phyloP scores from a whole-genome alignment of 2,888 invertebrate species.

The Catocala sponsa region DNA sequence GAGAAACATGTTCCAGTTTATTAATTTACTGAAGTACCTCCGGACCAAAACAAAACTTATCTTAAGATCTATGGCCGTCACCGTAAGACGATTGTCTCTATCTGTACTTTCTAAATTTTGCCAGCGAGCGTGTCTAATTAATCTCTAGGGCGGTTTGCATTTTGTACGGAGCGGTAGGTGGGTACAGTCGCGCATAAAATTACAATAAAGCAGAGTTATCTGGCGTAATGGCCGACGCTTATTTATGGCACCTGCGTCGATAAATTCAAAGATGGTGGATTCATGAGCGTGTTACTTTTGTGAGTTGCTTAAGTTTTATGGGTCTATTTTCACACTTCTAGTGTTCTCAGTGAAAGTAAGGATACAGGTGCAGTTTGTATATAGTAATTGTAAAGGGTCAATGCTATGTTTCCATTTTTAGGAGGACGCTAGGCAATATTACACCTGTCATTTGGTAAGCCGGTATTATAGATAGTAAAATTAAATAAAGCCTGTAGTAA shows the following conservation, averaged over 20 bases:
- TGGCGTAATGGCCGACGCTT: conserved; percentile 66
- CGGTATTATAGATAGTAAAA: too few relatives aligned
- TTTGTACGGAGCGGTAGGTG: conserved; percentile 50
- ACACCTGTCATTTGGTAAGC: too few relatives aligned
- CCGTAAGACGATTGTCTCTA: conserved; percentile 20
- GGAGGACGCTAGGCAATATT: too few relatives aligned
- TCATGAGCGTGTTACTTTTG: conserved; percentile 45
- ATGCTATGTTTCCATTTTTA: not conserved
- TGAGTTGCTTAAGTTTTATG: conserved; percentile 18
- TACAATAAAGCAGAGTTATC: conserved; percentile 80
- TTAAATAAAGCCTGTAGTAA: too few relatives aligned
- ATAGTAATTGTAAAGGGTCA: not conserved
- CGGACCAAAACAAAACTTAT: conserved; percentile 10
- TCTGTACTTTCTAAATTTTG: conserved; percentile 24
- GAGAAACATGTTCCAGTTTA: not conserved
- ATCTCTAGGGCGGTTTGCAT: conserved; percentile 51
- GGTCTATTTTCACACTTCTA: conserved; percentile 38
- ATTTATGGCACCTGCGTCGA: conserved; percentile 69
- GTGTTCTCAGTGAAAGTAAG: not conserved
- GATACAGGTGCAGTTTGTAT: conserved; percentile 3
- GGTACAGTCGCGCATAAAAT: conserved; percentile 76
- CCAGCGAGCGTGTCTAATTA: conserved; percentile 45
- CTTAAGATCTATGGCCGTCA: conserved; percentile 13
- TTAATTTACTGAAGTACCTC: conserved; percentile 1
- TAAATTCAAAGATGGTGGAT: conserved; percentile 52